Base-by-base conservation (phyloP, 2,113 vertebrate genomes). In the Plecturocebus donacophilus region DNA sequence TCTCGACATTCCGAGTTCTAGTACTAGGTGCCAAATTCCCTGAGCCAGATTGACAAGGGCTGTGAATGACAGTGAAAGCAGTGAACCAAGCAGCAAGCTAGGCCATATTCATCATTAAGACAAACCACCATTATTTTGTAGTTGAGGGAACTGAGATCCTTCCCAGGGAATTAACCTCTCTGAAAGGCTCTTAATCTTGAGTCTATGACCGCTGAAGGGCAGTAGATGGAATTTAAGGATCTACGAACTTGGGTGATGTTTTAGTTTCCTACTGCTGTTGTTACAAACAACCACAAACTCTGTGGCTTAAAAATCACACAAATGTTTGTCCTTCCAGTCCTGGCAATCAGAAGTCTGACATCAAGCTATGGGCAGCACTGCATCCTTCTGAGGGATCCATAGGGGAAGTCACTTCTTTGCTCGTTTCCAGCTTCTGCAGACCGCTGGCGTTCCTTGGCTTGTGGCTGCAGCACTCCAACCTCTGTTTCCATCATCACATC, bases 351-450 rank as follows among this genome's bases (percentile, higher is more conserved):
- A 75, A 45, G 68, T 54, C 45, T 89, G 23, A n/a, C 66, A 68
- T n/a, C 11, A 25, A 79, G 30, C 12, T 30, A 23, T 7, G 1
- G 1, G 1, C 47, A 2, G 6, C 38, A 32, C 20, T 27, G 35
- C 3, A 3, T 47, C 25, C 14, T 27, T 21, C 11, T 30, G 5
- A 17, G 45, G 10, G 17, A 6, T 47, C 61, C 8, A 1, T 0
- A 12, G 45, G 13, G 25, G 5, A 58, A 42, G 5, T 56, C n/a
- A 2, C 11, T 19, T 52, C 49, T 21, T 25, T 42, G 76, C 47
- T 35, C 42, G 58, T 58, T n/a, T 52, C 56, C 14, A 35, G 32
- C 16, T 58, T 19, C 12, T 21, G 20, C 30, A 32, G 10, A 42
- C 8, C 10, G 2, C 21, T n/a, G 45, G 8, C n/a, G 17, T 54